Evolutionary conservation across 2,888 invertebrate species (phyloP).

Genomic region (Clepsis dumicolana): DNA sequence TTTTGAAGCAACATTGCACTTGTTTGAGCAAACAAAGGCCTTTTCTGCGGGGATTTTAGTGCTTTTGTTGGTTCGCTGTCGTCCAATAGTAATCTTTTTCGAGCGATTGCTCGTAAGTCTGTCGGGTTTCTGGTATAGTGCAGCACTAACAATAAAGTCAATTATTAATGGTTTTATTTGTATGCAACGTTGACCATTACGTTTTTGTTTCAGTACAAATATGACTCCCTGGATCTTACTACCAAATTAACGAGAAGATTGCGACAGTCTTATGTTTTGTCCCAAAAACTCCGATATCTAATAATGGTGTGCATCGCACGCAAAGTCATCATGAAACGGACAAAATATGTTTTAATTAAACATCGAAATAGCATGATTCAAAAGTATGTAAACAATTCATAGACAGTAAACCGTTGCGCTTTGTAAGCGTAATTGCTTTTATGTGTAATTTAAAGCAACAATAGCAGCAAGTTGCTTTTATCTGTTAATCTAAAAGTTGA

Average conservation of each 20-base stretch:
- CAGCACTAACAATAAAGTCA: neutral
- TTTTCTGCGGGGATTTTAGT: slow-evolving; percentile 24
- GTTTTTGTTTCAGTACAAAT: neutral
- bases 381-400: slow-evolving; percentile 20
- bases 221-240: no score
- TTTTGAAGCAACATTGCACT: slow-evolving; percentile 63
- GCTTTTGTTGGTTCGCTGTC: slow-evolving; percentile 24
- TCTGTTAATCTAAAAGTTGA: slow-evolving; percentile 14
- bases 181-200: neutral
- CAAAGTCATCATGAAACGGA: no score
- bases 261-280: no score
- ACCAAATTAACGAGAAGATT: no score
- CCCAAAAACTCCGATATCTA: no score
- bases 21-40: slow-evolving; percentile 59
- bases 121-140: neutral
- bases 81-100: slow-evolving; percentile 27
- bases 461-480: slow-evolving; percentile 9
- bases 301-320: neutral
- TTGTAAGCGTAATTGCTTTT: slow-evolving; percentile 14
- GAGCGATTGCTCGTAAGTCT: slow-evolving; percentile 16
- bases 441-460: slow-evolving; percentile 13
- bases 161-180: neutral
- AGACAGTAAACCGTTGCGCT: slow-evolving; percentile 17
- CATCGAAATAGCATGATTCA: slow-evolving; percentile 1
- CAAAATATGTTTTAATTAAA: slow-evolving; percentile 9